Evolutionary conservation across 1,140 invertebrate genomes (phyloP), one percentile per base, ranked within the genome.

Genomic region (Microplitis mediator): DNA sequence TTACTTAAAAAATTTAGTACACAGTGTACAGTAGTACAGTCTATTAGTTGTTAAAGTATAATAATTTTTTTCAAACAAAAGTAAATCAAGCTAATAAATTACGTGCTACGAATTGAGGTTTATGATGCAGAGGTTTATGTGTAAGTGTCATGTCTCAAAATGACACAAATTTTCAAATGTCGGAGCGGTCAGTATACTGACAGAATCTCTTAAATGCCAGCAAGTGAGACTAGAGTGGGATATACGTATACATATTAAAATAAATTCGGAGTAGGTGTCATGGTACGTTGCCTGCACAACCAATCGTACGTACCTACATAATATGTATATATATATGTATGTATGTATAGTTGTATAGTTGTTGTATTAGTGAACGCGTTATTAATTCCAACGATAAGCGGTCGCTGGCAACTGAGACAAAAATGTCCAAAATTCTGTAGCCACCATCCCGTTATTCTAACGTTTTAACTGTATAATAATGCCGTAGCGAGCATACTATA

Each of bases 401-500:
- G n/a, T 70, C 64, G 56, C 34, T 54, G 58, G 56, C 6, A 62
- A 56, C n/a, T 35, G 70, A 34, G 60, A 56, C 72, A n/a, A 35
- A 74, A 77, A 75, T 73, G 34, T 58, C 79, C 76, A 72, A 81
- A 81, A 79, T 79, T 77, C 72, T 74, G 58, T 77, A 69, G 35
- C 66, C 31, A 68, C 72, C 72, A 65, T 69, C 77, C 79, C 79
- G 78, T 81, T 81, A 81, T 75, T 69, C 70, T 73, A 80, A 75
- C 75, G 73, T 68, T 75, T 45, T 80, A 80, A 81, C 79, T 77
- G 78, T 80, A 78, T 72, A 77, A 77, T 75, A 34, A 54, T 79
- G 72, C 52, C 63, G 72, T 23, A 23, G 23, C 23, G 23, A 23
- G 23, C 69, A 78, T 68, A 62, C 63, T 72, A 78, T 58, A 4